Evolutionary conservation across 2,113 vertebrate genomes (phyloP).

Genomic region (Grammomys surdaster): DNA sequence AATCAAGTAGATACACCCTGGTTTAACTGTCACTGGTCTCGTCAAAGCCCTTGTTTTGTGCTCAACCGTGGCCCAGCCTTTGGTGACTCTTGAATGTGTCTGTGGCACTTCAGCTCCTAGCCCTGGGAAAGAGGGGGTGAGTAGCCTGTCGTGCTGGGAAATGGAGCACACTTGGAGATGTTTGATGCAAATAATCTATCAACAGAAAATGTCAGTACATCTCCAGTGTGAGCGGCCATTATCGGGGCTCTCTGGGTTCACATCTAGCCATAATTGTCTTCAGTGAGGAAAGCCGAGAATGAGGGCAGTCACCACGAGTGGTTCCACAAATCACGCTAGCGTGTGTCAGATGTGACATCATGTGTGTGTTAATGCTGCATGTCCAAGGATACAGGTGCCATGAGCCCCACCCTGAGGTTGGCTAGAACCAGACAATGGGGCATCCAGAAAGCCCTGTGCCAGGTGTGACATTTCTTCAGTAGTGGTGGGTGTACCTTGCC

Average conservation of each 20-base stretch:
- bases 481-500: background rate
- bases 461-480: background rate
- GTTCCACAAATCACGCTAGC: background rate
- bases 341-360: background rate
- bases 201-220: background rate
- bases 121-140: background rate
- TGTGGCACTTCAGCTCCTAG: fast-evolving
- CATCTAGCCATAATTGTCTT: background rate
- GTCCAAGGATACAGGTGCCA: background rate
- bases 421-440: background rate
- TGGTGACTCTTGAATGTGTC: fast-evolving
- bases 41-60: background rate
- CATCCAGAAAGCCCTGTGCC: background rate
- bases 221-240: background rate
- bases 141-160: background rate
- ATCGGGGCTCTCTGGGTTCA: fast-evolving
- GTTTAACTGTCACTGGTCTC: background rate
- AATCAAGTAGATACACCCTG: background rate
- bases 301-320: background rate
- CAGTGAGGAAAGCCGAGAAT: background rate
- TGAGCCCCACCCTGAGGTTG: background rate
- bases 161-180: background rate
- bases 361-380: too few relatives aligned
- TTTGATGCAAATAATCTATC: constrained; percentile 7
- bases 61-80: background rate